Percentiles rank a stretch among this genome's conserved stretches.
Evolutionary conservation across 1,140 invertebrate genomes (phyloP).

Genomic region (Hypsibius dujardini): DNA sequence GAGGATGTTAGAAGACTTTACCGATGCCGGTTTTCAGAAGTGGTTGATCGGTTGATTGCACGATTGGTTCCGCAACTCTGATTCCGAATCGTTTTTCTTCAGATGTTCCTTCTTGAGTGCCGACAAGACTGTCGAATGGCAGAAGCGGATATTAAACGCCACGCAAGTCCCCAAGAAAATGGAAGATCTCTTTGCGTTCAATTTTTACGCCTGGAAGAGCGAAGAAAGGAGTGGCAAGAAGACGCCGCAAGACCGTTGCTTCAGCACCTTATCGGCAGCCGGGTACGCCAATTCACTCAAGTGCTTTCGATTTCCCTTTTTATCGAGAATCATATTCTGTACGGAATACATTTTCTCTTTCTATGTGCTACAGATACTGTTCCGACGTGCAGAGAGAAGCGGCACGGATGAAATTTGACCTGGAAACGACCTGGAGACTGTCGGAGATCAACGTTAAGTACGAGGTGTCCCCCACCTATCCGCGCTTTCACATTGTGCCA

Average conservation of each 20-base stretch:
- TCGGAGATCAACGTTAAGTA: conserved; percentile 63
- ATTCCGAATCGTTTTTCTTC: conserved; percentile 17
- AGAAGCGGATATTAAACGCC: conserved; percentile 48
- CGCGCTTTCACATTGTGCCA: conserved; percentile 67
- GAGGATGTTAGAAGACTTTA: no score
- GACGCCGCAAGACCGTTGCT: conserved; percentile 16
- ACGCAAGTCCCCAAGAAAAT: conserved; percentile 50
- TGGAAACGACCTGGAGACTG: conserved; percentile 65
- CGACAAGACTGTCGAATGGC: conserved; percentile 67
- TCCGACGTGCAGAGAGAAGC: conserved; percentile 39
- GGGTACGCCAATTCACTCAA: neutral
- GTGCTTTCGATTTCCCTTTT: neutral
- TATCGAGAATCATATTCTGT: conserved; percentile 21
- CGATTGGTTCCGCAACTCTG: no score
- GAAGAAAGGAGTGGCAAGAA: conserved; percentile 33
- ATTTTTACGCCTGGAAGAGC: conserved; percentile 59
- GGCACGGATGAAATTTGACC: conserved; percentile 59
- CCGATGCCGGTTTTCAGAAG: no score
- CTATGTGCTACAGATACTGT: conserved; percentile 27
- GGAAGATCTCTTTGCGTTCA: conserved; percentile 70
- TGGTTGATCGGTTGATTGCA: no score
- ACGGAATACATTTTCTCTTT: conserved; percentile 20
- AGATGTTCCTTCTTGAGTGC: conserved; percentile 68
- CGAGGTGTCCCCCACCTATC: conserved; percentile 71
- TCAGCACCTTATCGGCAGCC: neutral